Conservation (phyloP, 2,797 vertebrate genomes). For the Gadopsis marmoratus region DNA sequence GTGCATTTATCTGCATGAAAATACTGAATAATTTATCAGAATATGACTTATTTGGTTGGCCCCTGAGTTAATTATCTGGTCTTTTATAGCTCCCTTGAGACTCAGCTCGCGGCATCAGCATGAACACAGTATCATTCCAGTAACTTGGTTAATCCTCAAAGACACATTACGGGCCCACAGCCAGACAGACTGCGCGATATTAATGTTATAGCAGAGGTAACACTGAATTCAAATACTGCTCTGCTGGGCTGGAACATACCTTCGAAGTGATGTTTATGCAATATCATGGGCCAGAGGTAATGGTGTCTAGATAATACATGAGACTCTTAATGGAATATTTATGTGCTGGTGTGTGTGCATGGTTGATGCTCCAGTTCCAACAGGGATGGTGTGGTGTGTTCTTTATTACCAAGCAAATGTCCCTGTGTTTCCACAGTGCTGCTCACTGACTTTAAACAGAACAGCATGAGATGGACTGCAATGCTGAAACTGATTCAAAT, state of each 20-base stretch:
- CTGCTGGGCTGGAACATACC: slow-evolving; percentile 49
- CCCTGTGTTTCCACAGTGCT: neutral
- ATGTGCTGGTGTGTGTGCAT: slow-evolving; percentile 36
- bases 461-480: neutral
- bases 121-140: slow-evolving; percentile 63
- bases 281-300: slow-evolving; percentile 65
- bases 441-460: slow-evolving; percentile 3
- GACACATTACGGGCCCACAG: slow-evolving; percentile 47
- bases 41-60: slow-evolving; percentile 81
- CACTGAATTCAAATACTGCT: slow-evolving; percentile 20
- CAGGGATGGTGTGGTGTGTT: slow-evolving; percentile 4
- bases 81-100: slow-evolving; percentile 80
- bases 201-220: slow-evolving; percentile 35
- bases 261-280: slow-evolving; percentile 54
- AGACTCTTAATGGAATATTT: slow-evolving; percentile 76
- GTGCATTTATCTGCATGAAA: slow-evolving; percentile 64
- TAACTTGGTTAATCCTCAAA: slow-evolving; percentile 73
- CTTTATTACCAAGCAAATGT: neutral
- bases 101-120: slow-evolving; percentile 66
- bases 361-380: slow-evolving; percentile 43
- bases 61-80: slow-evolving; percentile 82
- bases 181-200: slow-evolving; percentile 44
- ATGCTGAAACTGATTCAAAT: neutral
- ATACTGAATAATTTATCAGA: slow-evolving; percentile 84
- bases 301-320: slow-evolving; percentile 72